Conservation (phyloP, 2,888 invertebrate genomes). For the Archips xylosteana region DNA sequence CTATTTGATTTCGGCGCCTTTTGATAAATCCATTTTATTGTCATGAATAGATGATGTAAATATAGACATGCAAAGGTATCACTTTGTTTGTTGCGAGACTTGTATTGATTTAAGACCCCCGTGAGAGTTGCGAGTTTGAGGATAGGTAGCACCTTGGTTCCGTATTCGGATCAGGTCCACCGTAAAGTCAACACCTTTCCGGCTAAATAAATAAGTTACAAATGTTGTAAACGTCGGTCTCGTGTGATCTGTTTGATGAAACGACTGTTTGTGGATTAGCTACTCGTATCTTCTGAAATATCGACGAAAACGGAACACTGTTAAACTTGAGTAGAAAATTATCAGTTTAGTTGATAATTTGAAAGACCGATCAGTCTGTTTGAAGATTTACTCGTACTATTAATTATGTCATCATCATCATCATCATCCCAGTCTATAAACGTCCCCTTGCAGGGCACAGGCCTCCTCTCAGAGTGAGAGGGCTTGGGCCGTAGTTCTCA, state of each 20-base stretch:
- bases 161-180: constrained; percentile 30
- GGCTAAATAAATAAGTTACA: constrained; percentile 16
- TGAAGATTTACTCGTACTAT: not conserved
- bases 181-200: constrained; percentile 35
- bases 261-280: not conserved
- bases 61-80: not conserved
- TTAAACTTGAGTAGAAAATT: not conserved
- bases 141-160: not conserved
- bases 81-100: not conserved
- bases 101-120: not conserved
- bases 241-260: not conserved
- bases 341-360: not conserved
- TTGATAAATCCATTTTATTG: too few relatives aligned
- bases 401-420: too few relatives aligned
- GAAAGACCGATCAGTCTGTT: not conserved
- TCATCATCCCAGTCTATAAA: too few relatives aligned
- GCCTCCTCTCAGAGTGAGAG: too few relatives aligned
- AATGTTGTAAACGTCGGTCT: constrained; percentile 2
- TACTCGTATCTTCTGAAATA: not conserved
- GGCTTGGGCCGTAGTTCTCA: too few relatives aligned
- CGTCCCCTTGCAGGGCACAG: too few relatives aligned
- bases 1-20: too few relatives aligned
- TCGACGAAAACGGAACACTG: too few relatives aligned
- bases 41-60: not conserved
- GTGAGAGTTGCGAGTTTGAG: not conserved